Percentiles rank a stretch among this genome's conserved stretches.
phyloP scores from a whole-genome alignment of 2,888 invertebrate species.

The Xylophagus ater region DNA sequence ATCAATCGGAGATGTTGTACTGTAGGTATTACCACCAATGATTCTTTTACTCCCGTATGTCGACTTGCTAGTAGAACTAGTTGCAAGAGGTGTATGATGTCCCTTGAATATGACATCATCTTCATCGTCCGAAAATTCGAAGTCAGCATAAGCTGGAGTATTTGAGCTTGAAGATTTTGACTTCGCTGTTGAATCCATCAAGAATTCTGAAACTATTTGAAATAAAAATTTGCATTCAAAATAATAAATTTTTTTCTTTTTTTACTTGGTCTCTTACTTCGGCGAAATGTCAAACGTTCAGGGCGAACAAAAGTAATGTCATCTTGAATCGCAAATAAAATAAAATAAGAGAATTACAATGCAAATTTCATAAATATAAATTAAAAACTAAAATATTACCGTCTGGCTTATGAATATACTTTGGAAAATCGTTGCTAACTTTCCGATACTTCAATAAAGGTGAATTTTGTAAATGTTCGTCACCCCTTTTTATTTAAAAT shows the following conservation, averaged over 20 bases:
- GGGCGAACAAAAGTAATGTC: background rate
- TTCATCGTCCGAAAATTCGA: conserved; percentile 35
- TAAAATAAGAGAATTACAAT: too few relatives aligned
- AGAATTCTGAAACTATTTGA: background rate
- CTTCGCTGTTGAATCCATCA: too few relatives aligned
- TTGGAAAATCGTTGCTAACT: conserved; percentile 27
- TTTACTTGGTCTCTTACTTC: too few relatives aligned
- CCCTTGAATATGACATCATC: conserved; percentile 20
- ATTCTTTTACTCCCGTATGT: too few relatives aligned
- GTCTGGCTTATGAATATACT: too few relatives aligned
- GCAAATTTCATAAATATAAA: too few relatives aligned
- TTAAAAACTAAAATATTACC: too few relatives aligned
- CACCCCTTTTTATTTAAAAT: conserved; percentile 16
- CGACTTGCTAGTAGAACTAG: conserved; percentile 6
- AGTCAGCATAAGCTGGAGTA: conserved; percentile 18
- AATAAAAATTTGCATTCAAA: background rate
- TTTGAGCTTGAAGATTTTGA: too few relatives aligned
- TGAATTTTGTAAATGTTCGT: conserved; percentile 21
- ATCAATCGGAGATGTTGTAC: background rate
- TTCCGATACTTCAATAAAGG: conserved; percentile 28
- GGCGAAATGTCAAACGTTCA: background rate
- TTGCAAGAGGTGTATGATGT: conserved; percentile 4
- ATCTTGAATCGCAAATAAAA: background rate
- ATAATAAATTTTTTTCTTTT: too few relatives aligned
- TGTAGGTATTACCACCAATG: too few relatives aligned